A percentile compares a stretch with the other conserved stretches of the same genome.
These are phyloP conservation scores for Ceraclea dissimilis DNA, from an alignment of 2,888 invertebrate genomes.

Conservation along the genomic window DNA sequence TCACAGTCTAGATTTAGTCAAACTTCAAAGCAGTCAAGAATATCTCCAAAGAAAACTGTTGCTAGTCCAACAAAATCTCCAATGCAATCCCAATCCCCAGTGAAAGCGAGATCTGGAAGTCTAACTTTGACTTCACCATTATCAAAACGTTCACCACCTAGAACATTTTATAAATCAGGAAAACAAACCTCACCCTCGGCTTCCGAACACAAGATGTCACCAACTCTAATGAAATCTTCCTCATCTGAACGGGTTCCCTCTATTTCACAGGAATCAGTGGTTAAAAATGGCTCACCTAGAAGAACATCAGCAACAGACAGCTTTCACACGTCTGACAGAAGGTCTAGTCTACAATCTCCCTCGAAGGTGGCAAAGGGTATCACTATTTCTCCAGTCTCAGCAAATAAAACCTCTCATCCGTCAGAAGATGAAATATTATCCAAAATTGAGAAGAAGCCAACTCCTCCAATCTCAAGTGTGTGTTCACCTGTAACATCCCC, in stretches of 20 bases:
- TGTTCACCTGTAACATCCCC: background rate
- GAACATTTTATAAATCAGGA: slow-evolving; percentile 20
- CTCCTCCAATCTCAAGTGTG: background rate
- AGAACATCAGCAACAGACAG: background rate
- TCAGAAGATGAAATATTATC: too few species aligned
- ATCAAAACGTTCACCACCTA: slow-evolving; percentile 24
- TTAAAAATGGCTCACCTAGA: background rate
- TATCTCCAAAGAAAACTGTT: background rate
- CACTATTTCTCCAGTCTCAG: background rate
- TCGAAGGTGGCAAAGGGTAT: background rate
- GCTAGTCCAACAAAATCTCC: background rate
- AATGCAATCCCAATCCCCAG: background rate
- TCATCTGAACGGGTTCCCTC: background rate
- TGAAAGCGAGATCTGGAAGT: background rate
- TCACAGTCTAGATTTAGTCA: background rate
- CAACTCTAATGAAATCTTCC: background rate
- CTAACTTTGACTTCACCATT: slow-evolving; percentile 1
- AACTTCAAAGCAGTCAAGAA: background rate
- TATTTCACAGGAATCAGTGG: background rate
- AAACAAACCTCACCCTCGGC: background rate
- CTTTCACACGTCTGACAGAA: background rate
- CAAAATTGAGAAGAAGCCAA: too few species aligned
- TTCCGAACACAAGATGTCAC: background rate
- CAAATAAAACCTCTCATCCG: too few species aligned
- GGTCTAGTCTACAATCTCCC: slow-evolving; percentile 27